Evolutionary conservation across 2,797 vertebrate species (phyloP).

Genomic region (Harpagifer antarcticus): DNA sequence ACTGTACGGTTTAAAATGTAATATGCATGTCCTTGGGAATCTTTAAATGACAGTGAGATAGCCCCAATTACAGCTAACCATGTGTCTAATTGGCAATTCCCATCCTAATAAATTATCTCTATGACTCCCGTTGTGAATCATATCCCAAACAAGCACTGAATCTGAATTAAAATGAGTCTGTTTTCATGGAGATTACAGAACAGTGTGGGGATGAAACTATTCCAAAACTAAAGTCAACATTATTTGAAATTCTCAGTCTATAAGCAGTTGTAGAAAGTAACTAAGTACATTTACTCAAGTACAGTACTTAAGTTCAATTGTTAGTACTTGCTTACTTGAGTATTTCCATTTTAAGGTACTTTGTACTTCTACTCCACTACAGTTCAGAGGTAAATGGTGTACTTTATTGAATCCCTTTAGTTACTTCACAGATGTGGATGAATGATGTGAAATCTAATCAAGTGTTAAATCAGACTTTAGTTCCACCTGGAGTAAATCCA

Average conservation of each 20-base stretch:
- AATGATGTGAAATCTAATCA: too few species aligned
- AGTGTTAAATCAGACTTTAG: too few species aligned
- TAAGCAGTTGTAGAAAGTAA: too few species aligned
- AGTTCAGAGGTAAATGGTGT: too few species aligned
- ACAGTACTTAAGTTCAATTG: too few species aligned
- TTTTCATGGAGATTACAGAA: slow-evolving; percentile 41
- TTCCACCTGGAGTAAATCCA: too few species aligned
- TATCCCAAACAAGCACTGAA: slow-evolving; percentile 32
- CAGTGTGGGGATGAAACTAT: slow-evolving; percentile 36
- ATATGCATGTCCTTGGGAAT: slow-evolving; percentile 33
- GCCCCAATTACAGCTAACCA: slow-evolving; percentile 51
- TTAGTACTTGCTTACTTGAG: too few species aligned
- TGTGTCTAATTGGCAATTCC: slow-evolving; percentile 59
- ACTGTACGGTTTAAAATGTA: slow-evolving; percentile 32
- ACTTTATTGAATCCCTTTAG: too few species aligned
- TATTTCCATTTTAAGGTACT: too few species aligned
- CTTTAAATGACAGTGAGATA: slow-evolving; percentile 18
- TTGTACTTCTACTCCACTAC: too few species aligned
- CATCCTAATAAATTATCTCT: slow-evolving; percentile 46
- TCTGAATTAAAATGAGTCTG: slow-evolving; percentile 42
- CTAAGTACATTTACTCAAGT: too few species aligned
- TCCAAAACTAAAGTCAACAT: slow-evolving; percentile 13
- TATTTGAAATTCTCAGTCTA: slow-evolving; percentile 2
- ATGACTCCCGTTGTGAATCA: slow-evolving; percentile 43
- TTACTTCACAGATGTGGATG: too few species aligned